Conservation (phyloP, 2,888 invertebrate species). For the Temnothorax rugatulus region DNA sequence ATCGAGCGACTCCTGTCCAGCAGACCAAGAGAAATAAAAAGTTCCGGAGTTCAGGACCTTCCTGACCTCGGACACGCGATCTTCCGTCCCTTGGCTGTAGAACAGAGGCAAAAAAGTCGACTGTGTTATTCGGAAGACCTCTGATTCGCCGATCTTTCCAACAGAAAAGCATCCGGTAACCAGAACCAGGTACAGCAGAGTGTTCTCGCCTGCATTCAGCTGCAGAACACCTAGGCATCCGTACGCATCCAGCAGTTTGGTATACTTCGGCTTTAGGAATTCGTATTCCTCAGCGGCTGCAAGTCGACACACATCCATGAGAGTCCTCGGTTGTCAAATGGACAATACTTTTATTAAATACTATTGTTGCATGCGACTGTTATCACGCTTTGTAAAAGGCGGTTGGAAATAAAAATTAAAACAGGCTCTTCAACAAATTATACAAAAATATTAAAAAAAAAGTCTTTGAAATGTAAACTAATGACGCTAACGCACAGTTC, state of each 20-base stretch:
- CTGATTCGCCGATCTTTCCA: constrained; percentile 97
- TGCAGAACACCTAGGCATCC: constrained; percentile 98
- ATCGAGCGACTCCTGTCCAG: constrained; percentile 90
- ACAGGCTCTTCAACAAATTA: not conserved
- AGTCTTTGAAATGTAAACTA: not conserved
- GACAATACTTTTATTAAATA: not conserved
- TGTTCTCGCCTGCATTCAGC: constrained; percentile 93
- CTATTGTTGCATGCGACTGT: not conserved
- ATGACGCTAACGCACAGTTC: not conserved
- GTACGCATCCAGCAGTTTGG: constrained; percentile 97
- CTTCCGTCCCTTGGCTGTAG: constrained; percentile 89
- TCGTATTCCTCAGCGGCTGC: constrained; percentile 95
- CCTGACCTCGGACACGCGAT: constrained; percentile 89
- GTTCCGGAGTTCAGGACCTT: constrained; percentile 99
- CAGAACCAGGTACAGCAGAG: constrained; percentile 95
- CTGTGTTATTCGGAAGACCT: constrained; percentile 97
- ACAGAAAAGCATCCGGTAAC: constrained; percentile 98
- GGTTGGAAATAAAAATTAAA: not conserved
- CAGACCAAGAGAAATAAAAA: constrained; percentile 97
- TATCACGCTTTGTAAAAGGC: not conserved
- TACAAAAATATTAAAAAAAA: not conserved
- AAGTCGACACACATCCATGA: constrained; percentile 65
- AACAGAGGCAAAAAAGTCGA: constrained; percentile 96
- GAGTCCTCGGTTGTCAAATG: constrained; percentile 11
- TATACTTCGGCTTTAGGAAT: constrained; percentile 95